phyloP scores from a whole-genome alignment of 2,888 invertebrate genomes.

The Drosophila phalerata region DNA sequence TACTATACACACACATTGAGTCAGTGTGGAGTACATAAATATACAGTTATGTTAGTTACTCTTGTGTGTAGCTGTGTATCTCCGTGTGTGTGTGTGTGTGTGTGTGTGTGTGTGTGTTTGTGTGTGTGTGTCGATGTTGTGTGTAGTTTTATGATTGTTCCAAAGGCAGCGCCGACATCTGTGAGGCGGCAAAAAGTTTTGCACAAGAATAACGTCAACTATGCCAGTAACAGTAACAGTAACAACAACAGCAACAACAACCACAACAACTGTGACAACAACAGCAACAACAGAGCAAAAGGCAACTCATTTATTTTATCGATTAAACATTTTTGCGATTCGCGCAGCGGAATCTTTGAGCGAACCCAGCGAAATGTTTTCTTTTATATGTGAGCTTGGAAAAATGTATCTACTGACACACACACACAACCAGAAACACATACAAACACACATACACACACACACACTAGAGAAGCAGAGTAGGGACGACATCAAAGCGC shows the following conservation, averaged over 20 bases:
- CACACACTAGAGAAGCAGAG: slow-evolving; percentile 18
- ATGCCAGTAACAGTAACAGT: slow-evolving; percentile 50
- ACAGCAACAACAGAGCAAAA: slow-evolving; percentile 53
- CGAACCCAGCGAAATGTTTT: slow-evolving; percentile 60
- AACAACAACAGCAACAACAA: slow-evolving; percentile 23
- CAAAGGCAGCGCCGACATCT: slow-evolving; percentile 57
- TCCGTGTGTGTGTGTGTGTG: slow-evolving; percentile 28
- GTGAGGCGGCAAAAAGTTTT: slow-evolving; percentile 59
- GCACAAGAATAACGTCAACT: slow-evolving; percentile 75
- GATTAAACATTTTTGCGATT: slow-evolving; percentile 84
- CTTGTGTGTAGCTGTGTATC: slow-evolving; percentile 10
- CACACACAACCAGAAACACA: slow-evolving; percentile 52
- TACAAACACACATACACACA: slow-evolving; percentile 22
- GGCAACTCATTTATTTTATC: slow-evolving; percentile 84
- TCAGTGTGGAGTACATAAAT: slow-evolving; percentile 65
- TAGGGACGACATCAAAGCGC: slow-evolving; percentile 75
- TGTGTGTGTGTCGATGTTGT: slow-evolving; percentile 28
- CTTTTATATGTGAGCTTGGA: slow-evolving; percentile 56
- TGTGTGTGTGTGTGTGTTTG: slow-evolving; percentile 27
- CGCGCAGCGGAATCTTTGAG: slow-evolving; percentile 79
- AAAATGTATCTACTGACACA: slow-evolving; percentile 75
- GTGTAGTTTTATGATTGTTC: slow-evolving; percentile 60
- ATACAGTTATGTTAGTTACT: slow-evolving; percentile 47
- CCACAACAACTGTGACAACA: slow-evolving; percentile 19
- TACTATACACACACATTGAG: neutral